phyloP scores from a whole-genome alignment of 2,797 vertebrate species.

The Labeo calbasu region DNA sequence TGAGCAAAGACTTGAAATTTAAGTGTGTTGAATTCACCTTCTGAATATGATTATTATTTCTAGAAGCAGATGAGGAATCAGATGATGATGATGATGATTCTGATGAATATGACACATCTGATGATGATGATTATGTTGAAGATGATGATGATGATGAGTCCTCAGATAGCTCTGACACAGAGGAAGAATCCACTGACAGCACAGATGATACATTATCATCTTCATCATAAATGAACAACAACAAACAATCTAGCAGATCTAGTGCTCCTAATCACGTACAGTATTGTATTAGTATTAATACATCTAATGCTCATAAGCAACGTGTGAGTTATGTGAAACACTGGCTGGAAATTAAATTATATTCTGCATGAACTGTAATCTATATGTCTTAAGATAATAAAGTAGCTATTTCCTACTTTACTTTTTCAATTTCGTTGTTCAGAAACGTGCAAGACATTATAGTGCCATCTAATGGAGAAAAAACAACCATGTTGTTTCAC shows the following conservation, averaged over 20 bases:
- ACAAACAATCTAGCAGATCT: slow-evolving; percentile 36
- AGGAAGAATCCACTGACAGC: slow-evolving; percentile 58
- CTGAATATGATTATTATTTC: slow-evolving; percentile 49
- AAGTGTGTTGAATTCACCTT: neutral
- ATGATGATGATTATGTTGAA: slow-evolving; percentile 8
- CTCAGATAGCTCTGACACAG: slow-evolving; percentile 43
- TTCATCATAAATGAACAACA: slow-evolving; percentile 43
- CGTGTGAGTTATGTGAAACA: neutral
- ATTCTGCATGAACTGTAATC: slow-evolving; percentile 1
- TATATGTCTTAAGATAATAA: neutral
- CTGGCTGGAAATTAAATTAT: neutral
- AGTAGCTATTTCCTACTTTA: neutral
- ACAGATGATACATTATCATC: slow-evolving; percentile 67
- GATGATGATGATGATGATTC: slow-evolving; percentile 44
- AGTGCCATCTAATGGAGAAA: neutral
- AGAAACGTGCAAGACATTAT: neutral
- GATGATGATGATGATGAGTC: slow-evolving; percentile 17
- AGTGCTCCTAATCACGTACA: neutral
- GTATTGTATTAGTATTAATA: neutral
- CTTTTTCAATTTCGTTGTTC: neutral
- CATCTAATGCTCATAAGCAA: neutral
- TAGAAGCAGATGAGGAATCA: slow-evolving; percentile 55
- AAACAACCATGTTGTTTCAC: neutral
- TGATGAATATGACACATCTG: slow-evolving; percentile 60
- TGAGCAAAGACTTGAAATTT: slow-evolving; percentile 9